Evolutionary conservation across 1,140 invertebrate species (phyloP).

Genomic region (Dinoponera quadriceps): DNA sequence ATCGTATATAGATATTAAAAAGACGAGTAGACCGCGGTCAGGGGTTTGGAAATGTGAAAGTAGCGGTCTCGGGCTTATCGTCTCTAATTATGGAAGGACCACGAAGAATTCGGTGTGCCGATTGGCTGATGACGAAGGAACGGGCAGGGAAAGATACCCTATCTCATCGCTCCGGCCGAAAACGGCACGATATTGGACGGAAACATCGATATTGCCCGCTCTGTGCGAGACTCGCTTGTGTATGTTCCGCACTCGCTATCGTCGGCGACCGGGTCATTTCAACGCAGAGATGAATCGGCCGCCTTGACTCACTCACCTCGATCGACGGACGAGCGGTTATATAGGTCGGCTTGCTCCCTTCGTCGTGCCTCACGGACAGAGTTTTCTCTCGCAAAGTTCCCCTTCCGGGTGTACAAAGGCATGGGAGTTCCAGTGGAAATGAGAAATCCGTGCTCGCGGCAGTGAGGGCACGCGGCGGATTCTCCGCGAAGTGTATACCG

Average conservation of each 20-base stretch:
- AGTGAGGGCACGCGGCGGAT: neutral
- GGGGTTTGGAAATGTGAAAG: neutral
- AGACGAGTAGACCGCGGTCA: neutral
- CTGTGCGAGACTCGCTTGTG: slow-evolving; percentile 5
- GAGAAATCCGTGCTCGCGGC: neutral
- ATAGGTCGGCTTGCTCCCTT: too few relatives aligned
- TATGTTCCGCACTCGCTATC: slow-evolving; percentile 32
- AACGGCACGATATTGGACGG: slow-evolving; percentile 46
- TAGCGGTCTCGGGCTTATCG: neutral
- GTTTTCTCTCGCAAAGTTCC: too few relatives aligned
- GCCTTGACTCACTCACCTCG: neutral
- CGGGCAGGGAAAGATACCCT: slow-evolving; percentile 32
- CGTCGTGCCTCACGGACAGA: too few relatives aligned
- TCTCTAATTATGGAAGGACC: slow-evolving; percentile 6
- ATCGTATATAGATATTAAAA: too few relatives aligned
- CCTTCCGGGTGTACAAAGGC: too few relatives aligned
- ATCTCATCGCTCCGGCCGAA: slow-evolving; percentile 47
- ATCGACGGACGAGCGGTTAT: too few relatives aligned
- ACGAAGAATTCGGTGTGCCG: neutral
- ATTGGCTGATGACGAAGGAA: slow-evolving; percentile 4
- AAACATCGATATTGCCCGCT: neutral
- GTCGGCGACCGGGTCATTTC: neutral
- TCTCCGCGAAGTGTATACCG: neutral
- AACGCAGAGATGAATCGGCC: neutral
- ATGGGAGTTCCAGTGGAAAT: too few relatives aligned